Percentiles rank a stretch among this genome's conserved stretches.
Evolutionary conservation across 2,113 vertebrate genomes (phyloP).

Genomic region (Scytalopus superciliaris): DNA sequence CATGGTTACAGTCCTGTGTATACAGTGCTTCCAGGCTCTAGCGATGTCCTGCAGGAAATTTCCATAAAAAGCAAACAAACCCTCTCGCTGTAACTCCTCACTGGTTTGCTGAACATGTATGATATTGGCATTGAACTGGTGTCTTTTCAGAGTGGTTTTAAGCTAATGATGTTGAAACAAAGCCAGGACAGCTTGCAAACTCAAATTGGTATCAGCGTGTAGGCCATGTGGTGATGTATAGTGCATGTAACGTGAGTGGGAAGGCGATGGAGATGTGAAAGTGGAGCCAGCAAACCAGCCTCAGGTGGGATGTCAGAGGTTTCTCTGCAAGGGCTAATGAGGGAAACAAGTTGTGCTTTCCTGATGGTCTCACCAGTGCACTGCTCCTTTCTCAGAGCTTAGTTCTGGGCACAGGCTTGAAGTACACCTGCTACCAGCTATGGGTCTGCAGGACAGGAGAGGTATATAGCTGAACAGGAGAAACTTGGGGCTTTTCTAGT

Average conservation of each 20-base stretch:
- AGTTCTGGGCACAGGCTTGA: not conserved
- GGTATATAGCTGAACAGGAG: not conserved
- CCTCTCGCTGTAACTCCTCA: not conserved
- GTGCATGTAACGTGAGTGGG: not conserved
- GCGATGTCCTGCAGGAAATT: not conserved
- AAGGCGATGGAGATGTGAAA: not conserved
- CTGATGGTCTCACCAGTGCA: not conserved
- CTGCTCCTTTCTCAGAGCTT: not conserved
- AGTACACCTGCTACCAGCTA: not conserved
- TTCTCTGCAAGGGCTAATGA: not conserved
- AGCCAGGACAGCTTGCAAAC: conserved; percentile 13
- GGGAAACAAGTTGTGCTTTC: not conserved
- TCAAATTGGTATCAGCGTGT: not conserved
- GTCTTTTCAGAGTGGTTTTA: not conserved
- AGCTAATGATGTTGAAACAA: not conserved
- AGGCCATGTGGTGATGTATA: not conserved
- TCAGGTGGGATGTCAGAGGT: not conserved
- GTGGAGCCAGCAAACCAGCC: not conserved
- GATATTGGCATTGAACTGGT: not conserved
- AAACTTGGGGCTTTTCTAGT: not conserved
- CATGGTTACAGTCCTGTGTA: fast-evolving
- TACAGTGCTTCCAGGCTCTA: not conserved
- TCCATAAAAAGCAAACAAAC: not conserved
- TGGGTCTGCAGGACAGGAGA: not conserved
- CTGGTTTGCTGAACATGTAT: not conserved